A percentile compares a stretch with the other conserved stretches of the same genome.
Conservation (phyloP, 2,797 vertebrate genomes). For the Betta splendens region DNA sequence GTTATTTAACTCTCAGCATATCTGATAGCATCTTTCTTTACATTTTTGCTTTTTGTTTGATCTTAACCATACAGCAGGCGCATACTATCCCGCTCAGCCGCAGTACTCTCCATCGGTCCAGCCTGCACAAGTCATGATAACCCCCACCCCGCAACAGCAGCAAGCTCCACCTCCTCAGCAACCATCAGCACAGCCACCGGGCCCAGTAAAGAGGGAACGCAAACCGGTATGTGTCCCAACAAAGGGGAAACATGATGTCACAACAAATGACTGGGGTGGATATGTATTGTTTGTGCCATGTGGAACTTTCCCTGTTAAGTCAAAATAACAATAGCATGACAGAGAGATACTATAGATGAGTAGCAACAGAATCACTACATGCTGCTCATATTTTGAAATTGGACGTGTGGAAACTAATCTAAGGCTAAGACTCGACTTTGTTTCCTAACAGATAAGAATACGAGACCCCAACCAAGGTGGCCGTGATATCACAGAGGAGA, state of each 20-base stretch:
- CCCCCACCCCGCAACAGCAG: conserved; percentile 77
- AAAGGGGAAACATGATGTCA: conserved; percentile 58
- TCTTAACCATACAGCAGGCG: conserved; percentile 81
- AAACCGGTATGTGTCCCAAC: conserved; percentile 87
- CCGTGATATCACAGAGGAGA: conserved; percentile 97
- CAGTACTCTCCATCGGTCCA: conserved; percentile 89
- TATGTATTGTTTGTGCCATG: conserved; percentile 59
- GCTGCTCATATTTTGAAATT: conserved; percentile 22
- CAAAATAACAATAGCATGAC: conserved; percentile 58
- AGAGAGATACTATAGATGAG: conserved; percentile 37
- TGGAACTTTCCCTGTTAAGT: conserved; percentile 73
- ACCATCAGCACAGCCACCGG: conserved; percentile 78
- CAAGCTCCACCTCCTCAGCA: conserved; percentile 80
- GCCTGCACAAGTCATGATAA: conserved; percentile 88
- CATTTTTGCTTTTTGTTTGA: conserved; percentile 4
- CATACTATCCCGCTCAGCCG: conserved; percentile 91
- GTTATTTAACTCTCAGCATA: not conserved
- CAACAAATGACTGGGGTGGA: conserved; percentile 47
- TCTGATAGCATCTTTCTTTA: not conserved
- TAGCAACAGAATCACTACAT: conserved; percentile 20
- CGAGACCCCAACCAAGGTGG: conserved; percentile 98
- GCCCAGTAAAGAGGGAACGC: conserved; percentile 91
- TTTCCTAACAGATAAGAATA: conserved; percentile 90
- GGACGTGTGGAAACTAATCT: conserved; percentile 2
- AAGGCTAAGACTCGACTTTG: conserved; percentile 1